phyloP scores from a whole-genome alignment of 2,888 invertebrate species.

The Leucophora obtusa region DNA sequence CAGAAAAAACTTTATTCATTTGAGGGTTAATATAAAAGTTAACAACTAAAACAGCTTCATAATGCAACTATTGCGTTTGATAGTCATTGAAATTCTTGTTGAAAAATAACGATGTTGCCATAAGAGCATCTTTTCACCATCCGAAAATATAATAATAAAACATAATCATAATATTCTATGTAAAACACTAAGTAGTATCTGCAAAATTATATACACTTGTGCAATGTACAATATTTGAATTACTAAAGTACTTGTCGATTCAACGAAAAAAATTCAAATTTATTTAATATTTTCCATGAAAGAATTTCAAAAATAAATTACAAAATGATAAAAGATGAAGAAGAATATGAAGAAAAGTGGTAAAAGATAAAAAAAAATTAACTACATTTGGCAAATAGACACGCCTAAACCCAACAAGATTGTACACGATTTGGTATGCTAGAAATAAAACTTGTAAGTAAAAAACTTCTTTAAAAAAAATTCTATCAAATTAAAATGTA shows the following conservation, averaged over 20 bases:
- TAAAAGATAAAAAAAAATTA: slow-evolving; percentile 32
- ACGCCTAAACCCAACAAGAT: slow-evolving; percentile 18
- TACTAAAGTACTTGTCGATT: not conserved
- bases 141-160: too few relatives aligned
- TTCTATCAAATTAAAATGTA: slow-evolving; percentile 29
- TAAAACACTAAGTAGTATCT: not conserved
- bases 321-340: not conserved
- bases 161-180: too few relatives aligned
- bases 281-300: slow-evolving; percentile 5
- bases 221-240: slow-evolving; percentile 1
- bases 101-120: too few relatives aligned
- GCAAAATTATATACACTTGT: slow-evolving; percentile 3
- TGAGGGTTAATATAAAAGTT: too few relatives aligned
- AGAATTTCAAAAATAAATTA: slow-evolving; percentile 9
- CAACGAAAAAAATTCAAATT: not conserved
- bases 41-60: too few relatives aligned
- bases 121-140: too few relatives aligned
- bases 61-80: too few relatives aligned
- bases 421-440: not conserved
- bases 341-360: not conserved
- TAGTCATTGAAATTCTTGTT: too few relatives aligned
- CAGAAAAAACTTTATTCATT: too few relatives aligned
- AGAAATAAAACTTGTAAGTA: not conserved
- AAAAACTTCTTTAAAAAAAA: not conserved
- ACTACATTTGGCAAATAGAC: slow-evolving; percentile 41